Percentiles rank a stretch among this genome's conserved stretches.
Evolutionary conservation across 2,888 invertebrate species (phyloP).

Genomic region (Trissonchulus sp.): DNA sequence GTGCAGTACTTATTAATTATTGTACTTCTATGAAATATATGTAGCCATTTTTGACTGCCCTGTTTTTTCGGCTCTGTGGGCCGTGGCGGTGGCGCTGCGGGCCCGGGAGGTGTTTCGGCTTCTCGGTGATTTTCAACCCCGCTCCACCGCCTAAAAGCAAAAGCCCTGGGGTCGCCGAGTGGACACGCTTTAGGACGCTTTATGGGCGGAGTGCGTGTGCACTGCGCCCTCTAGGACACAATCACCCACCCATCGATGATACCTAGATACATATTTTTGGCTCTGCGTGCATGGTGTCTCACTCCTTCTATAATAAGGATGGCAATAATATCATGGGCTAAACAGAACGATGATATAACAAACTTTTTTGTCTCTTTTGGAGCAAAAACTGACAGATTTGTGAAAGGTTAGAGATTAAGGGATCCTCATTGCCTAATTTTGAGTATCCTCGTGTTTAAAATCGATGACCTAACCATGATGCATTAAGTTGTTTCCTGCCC

Average conservation of each 20-base stretch:
- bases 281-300: too few species aligned
- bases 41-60: too few species aligned
- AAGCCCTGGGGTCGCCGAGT: slow-evolving; percentile 88
- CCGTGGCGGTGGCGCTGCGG: slow-evolving; percentile 90
- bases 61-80: slow-evolving; percentile 77
- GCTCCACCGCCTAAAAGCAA: slow-evolving; percentile 98
- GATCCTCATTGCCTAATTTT: too few species aligned
- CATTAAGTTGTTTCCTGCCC: too few species aligned
- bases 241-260: slow-evolving; percentile 97
- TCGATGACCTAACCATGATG: too few species aligned
- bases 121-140: slow-evolving; percentile 99
- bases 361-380: too few species aligned
- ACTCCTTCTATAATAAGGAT: too few species aligned
- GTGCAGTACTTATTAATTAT: background rate
- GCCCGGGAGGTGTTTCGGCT: slow-evolving; percentile 99
- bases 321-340: too few species aligned
- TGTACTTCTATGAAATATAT: background rate
- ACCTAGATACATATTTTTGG: slow-evolving; percentile 98
- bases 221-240: slow-evolving; percentile 98
- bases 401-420: too few species aligned
- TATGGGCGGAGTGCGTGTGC: slow-evolving; percentile 96
- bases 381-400: too few species aligned
- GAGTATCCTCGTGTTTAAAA: too few species aligned
- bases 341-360: too few species aligned
- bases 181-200: slow-evolving; percentile 89